Evolutionary conservation across 1,140 invertebrate genomes (phyloP), one percentile per base, ranked within the genome.

Genomic region (Probaryconus sp.): DNA sequence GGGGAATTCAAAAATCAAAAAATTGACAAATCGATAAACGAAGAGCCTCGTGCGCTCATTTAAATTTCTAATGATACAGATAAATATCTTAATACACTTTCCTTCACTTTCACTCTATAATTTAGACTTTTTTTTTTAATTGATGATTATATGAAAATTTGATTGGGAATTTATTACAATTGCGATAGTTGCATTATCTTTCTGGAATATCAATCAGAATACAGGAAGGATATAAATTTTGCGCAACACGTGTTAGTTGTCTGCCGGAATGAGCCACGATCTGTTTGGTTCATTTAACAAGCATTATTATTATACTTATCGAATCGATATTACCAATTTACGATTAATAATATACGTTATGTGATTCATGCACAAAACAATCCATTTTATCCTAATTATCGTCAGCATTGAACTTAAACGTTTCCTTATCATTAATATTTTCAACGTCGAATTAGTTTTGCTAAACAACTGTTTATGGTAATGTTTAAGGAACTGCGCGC

Each of bases 251-350:
- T 50, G 47, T 43, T 42, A 18, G 17, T 16, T 20, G 28, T 24
- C 28, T 42, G n/a, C n/a, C n/a, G n/a, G 7, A 24, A 24, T 35
- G 16, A 31, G 33, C 50, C 40, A 18, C 14, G 10, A 26, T 53
- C 53, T 64, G 26, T 53, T 31, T 35, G 47, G 35, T 53, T 45
- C 47, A 64, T 64, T 64, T 64, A 51, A 43, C 47, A 50, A n/a
- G 13, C 13, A 26, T 17, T 14, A 13, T 4, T 9, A 31, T 13
- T 28, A 10, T 11, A 40, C 5, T 14, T n/a, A 43, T 42, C 10
- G 17, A 7, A 47, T 37, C 21, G 9, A 33, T 30, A 26, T 24
- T 24, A 47, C n/a, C 10, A 9, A 17, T 13, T 10, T 16, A 6
- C 4, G 30, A 47, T 47, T 45, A 45, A 47, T 45, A 35, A 5